Evolutionary conservation across 2,888 invertebrate species (phyloP).

Genomic region (Megamerina dolium): DNA sequence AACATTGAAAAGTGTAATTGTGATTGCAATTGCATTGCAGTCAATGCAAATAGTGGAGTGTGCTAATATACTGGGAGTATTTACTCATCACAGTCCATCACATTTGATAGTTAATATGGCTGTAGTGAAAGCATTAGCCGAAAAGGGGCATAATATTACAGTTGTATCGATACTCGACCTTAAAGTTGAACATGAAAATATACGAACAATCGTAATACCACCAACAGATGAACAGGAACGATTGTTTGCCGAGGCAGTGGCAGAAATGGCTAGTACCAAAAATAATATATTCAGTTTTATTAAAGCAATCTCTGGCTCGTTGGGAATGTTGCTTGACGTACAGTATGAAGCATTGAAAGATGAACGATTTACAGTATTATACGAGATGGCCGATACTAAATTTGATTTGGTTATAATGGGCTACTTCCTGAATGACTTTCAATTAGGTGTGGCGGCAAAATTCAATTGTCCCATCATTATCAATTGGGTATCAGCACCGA

Average conservation of each 20-base stretch:
- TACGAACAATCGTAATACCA: conserved; percentile 35
- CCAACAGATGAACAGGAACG: conserved; percentile 24
- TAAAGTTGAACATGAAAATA: conserved; percentile 35
- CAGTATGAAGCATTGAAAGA: conserved; percentile 36
- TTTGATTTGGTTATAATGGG: conserved; percentile 44
- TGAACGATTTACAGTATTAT: conserved; percentile 32
- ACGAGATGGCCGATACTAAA: conserved; percentile 35
- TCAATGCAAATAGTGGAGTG: conserved; percentile 19
- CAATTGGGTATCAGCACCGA: conserved; percentile 29
- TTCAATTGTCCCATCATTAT: conserved; percentile 39
- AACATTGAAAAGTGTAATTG: too few relatives aligned
- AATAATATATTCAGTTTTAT: conserved; percentile 23
- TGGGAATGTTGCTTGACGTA: conserved; percentile 27
- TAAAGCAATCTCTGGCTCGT: conserved; percentile 20
- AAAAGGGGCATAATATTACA: conserved; percentile 44
- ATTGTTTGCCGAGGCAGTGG: conserved; percentile 21
- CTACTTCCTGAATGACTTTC: conserved; percentile 39
- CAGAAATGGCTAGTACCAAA: conserved; percentile 25
- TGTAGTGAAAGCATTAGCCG: conserved; percentile 34
- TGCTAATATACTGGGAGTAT: conserved; percentile 42
- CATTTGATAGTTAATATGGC: conserved; percentile 45
- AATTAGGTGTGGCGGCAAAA: conserved; percentile 33
- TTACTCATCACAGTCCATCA: conserved; percentile 42
- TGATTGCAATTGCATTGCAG: too few relatives aligned
- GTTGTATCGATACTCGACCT: conserved; percentile 37